phyloP scores from a whole-genome alignment of 2,797 vertebrate species.

The Aldrovandia affinis region DNA sequence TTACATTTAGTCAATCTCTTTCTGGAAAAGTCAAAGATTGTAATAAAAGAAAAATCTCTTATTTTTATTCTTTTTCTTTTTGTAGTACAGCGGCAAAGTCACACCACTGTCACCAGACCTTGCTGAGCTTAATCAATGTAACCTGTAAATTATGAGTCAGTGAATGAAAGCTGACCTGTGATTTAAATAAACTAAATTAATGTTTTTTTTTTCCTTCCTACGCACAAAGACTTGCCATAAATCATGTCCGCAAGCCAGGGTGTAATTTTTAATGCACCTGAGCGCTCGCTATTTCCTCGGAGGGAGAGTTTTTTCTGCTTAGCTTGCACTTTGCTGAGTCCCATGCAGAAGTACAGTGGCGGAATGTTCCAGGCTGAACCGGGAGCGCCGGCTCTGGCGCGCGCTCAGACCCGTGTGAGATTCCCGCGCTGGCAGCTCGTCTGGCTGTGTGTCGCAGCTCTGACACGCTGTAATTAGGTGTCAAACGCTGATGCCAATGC shows the following conservation, averaged over 20 bases:
- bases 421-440: background rate
- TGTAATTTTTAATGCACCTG: conserved; percentile 6
- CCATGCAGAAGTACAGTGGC: no score
- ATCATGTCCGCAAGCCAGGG: background rate
- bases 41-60: background rate
- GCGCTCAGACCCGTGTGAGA: background rate
- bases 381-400: background rate
- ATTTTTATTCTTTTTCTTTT: background rate
- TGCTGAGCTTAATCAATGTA: background rate
- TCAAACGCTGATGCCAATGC: background rate
- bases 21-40: background rate
- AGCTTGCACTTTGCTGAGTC: background rate
- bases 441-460: background rate
- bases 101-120: background rate
- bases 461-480: background rate
- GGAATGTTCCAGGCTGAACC: background rate
- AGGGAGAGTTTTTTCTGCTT: background rate
- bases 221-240: conserved; percentile 1
- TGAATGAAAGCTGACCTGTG: conserved; percentile 10
- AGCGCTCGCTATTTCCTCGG: background rate
- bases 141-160: conserved; percentile 1
- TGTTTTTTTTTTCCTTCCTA: background rate
- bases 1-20: background rate
- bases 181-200: conserved; percentile 6
- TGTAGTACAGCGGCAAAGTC: background rate